phyloP scores from a whole-genome alignment of 2,797 vertebrate genomes.

The Lagorchestes hirsutus region DNA sequence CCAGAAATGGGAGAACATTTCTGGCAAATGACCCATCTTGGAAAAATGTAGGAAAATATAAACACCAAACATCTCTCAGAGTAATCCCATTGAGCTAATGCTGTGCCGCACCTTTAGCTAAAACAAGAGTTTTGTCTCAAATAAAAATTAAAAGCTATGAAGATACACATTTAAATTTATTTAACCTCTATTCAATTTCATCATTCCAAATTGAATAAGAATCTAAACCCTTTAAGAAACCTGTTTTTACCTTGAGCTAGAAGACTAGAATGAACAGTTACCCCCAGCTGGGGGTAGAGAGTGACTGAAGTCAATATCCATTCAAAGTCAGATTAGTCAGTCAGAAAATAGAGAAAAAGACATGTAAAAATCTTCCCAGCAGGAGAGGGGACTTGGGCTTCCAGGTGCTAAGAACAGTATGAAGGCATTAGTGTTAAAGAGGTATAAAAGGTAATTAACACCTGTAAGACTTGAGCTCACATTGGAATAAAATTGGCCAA shows the following conservation, averaged over 20 bases:
- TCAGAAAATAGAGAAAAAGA: constrained; percentile 20
- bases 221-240: not conserved
- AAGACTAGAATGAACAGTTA: not conserved
- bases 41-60: constrained; percentile 1
- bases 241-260: not conserved
- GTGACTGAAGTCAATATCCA: not conserved
- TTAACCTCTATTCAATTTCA: not conserved
- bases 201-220: not conserved
- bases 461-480: not conserved
- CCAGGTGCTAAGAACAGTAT: not conserved
- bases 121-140: not conserved
- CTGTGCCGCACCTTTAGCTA: not conserved
- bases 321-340: not conserved
- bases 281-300: not conserved
- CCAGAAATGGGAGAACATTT: not conserved
- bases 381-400: not conserved
- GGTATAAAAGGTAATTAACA: constrained; percentile 19
- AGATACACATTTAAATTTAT: not conserved
- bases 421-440: constrained; percentile 1
- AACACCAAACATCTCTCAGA: not conserved
- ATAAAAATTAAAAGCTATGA: not conserved
- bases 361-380: not conserved
- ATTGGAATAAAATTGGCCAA: not conserved
- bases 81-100: not conserved
- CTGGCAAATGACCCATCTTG: not conserved